Evolutionary conservation across 2,113 vertebrate genomes (phyloP).

Genomic region (Ramphastos sulfuratus): DNA sequence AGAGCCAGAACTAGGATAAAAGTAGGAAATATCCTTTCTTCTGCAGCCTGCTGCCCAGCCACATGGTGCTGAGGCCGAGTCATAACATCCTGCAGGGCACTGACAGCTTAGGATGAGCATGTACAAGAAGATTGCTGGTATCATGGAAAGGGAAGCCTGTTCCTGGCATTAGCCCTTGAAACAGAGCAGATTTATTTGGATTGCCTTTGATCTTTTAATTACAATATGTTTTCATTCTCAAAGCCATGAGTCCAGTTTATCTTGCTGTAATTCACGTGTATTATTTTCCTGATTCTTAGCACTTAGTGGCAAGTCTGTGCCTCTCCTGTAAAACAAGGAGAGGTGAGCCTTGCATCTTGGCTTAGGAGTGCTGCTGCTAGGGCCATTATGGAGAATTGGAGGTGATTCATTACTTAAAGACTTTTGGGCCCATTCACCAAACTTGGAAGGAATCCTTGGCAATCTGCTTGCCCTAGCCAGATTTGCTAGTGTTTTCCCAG

Average conservation of each 20-base stretch:
- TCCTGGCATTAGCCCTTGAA: conserved; percentile 17
- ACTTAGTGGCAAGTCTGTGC: conserved; percentile 42
- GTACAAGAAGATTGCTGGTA: background rate
- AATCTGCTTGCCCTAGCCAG: background rate
- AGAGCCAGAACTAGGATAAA: background rate
- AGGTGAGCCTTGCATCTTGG: conserved; percentile 67
- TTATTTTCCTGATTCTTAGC: conserved; percentile 46
- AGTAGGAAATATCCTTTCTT: background rate
- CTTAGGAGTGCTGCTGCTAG: conserved; percentile 35
- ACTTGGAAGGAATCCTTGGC: conserved; percentile 32
- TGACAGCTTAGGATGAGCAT: conserved; percentile 10
- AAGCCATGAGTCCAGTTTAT: conserved; percentile 34
- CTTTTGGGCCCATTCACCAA: conserved; percentile 57
- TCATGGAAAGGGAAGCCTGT: background rate
- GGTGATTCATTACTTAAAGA: conserved; percentile 52
- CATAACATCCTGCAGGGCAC: background rate
- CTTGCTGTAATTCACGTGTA: background rate
- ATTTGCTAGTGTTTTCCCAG: conserved; percentile 32
- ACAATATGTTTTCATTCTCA: conserved; percentile 25
- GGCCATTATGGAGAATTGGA: conserved; percentile 51
- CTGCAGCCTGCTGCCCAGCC: background rate
- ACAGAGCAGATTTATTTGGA: conserved; percentile 1
- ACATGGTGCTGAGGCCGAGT: background rate
- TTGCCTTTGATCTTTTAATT: conserved; percentile 58
- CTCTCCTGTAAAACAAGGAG: conserved; percentile 30